Evolutionary conservation across 2,113 vertebrate species (phyloP).

Genomic region (Microcebus jonahi): DNA sequence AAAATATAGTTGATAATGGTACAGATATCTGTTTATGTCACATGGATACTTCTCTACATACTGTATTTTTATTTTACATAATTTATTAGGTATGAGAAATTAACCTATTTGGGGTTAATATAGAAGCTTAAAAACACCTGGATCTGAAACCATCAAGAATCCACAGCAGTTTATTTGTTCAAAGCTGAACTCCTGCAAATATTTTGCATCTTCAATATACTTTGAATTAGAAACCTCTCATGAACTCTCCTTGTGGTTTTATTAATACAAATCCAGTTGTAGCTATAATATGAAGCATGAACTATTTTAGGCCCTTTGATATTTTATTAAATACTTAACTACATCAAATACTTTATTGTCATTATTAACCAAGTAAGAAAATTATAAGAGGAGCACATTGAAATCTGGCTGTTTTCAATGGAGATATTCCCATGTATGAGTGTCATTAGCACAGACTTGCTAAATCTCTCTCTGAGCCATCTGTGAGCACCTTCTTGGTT

Average conservation of each 20-base stretch:
- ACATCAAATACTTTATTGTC: neutral
- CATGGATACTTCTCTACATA: neutral
- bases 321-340: neutral
- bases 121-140: neutral
- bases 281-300: neutral
- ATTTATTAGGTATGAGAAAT: conserved; percentile 6
- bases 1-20: neutral
- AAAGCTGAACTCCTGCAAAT: neutral
- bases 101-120: neutral
- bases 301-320: conserved; percentile 22
- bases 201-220: neutral
- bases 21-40: neutral
- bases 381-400: neutral
- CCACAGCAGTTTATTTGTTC: neutral
- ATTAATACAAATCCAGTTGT: neutral
- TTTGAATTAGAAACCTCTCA: neutral
- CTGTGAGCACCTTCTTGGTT: conserved; percentile 87
- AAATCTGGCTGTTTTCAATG: conserved; percentile 71
- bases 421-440: conserved; percentile 86
- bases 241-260: neutral
- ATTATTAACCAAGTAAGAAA: conserved; percentile 3
- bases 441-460: conserved; percentile 87
- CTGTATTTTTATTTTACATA: conserved; percentile 44
- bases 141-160: neutral
- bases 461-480: conserved; percentile 89